Base-by-base conservation (phyloP, 1,140 invertebrate genomes). In the Leptestheria dahalacensis region DNA sequence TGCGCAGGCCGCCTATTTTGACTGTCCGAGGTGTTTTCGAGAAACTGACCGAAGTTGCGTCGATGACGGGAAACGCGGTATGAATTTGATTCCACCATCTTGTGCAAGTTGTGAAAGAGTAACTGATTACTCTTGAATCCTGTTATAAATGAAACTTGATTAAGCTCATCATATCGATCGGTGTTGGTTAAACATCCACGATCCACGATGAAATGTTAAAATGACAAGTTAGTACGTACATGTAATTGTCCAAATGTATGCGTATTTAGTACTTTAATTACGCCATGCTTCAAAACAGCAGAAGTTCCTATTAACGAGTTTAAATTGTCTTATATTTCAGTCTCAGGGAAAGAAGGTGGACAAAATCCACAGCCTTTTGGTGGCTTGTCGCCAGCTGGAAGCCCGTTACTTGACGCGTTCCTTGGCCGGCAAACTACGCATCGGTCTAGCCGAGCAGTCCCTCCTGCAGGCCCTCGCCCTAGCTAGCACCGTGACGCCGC, bases 401-500 rank as follows among this genome's bases (percentile, higher is more conserved):
- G 88, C 94, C 0, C 79, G 90, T 52, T 99, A 86, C 73, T 74
- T 99, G 0, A 90, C 97, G 49, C 79, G 97, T 65, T 92, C 88
- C 0, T 72, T 99, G 1, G 82, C 86, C 62, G 96, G 96, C 11
- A 99, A 99, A 74, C 74, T 99, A 50, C 78, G 96, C 46, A 95
- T 99, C 65, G 95, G 95, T 2, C 75, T 99, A 54, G 97, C 95
- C 1, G 96, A 99, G 69, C 93, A 97, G 73, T 97, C 93, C 12
- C 82, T 97, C 23, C 74, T 99, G 15, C 85, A 88, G 70, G 94
- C 96, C 12, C 69, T 99, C 48, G 90, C 91, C 12, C 79, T 88
- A 67, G 94, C 94, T 3, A 83, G 83, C 65, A 78, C 81, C 23
- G 72, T 78, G 56, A 85, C 85, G 3, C 85, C 84, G 21, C 67